Base-by-base conservation (phyloP, 2,113 vertebrate species). In the Alaudala cheleensis region DNA sequence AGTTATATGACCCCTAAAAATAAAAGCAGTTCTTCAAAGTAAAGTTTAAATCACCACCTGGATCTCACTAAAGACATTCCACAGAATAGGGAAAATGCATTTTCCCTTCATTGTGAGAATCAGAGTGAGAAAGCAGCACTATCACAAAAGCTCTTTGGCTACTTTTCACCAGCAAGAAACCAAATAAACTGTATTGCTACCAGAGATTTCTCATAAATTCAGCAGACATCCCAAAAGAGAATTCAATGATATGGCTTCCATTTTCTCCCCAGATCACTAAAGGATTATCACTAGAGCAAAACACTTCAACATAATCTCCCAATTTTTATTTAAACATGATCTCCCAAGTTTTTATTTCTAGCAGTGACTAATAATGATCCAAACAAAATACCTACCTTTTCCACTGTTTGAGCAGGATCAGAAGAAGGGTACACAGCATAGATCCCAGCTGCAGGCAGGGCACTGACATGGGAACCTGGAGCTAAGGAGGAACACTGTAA, bases 341-440 rank as follows among this genome's bases (percentile, higher is more conserved):
- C 33, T 72, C 73, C 15, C 58, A 44, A 56, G 57, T 14, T 73
- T 29, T 82, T 53, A 25, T 28, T 47, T 34, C 58, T 22, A 82
- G 26, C n/a, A 69, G 25, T 42, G 45, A 72, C 37, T 80, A 76
- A 29, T 10, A 74, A 70, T 42, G 14, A 82, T 26, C 34, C 60
- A 95, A 64, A 76, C 9, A 49, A 77, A 88, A 44, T 40, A 96
- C 97, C 83, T 40, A 99, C 99, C 98, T 98, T 92, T 98, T 99
- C 99, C 99, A 99, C 90, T 99, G 98, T 81, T 98, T 99, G 45
- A 99, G 98, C 57, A 99, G 98, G 96, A 99, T 97, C 29, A 99
- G 98, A 19, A 99, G 98, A 51, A 99, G 97, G 5, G 99, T 99
- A 57, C 99, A 99, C 50, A 98, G 98, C 99, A 99, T 99, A 91